phyloP scores from a whole-genome alignment of 2,888 invertebrate species.

The Argyra leucocephala region DNA sequence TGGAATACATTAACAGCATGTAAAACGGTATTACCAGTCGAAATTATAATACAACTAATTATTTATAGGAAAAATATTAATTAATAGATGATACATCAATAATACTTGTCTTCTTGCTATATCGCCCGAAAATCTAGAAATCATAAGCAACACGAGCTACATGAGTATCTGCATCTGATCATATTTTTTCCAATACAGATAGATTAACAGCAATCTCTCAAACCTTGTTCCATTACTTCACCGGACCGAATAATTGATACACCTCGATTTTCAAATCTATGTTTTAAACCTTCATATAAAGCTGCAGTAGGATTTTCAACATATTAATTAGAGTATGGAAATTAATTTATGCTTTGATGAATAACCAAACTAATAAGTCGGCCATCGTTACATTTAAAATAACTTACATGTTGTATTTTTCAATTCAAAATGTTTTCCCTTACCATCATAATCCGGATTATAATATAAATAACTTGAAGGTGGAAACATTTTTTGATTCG shows the following conservation, averaged over 20 bases:
- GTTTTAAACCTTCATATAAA: constrained; percentile 83
- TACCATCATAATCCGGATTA: constrained; percentile 34
- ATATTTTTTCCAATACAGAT: constrained; percentile 97
- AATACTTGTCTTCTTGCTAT: constrained; percentile 79
- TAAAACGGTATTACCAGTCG: constrained; percentile 2
- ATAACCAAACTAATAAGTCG: constrained; percentile 93
- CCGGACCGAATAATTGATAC: constrained; percentile 91
- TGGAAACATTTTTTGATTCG: too few species aligned
- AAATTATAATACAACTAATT: neutral
- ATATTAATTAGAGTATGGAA: constrained; percentile 79
- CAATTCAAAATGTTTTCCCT: constrained; percentile 38
- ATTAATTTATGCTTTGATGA: constrained; percentile 92
- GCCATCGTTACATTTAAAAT: constrained; percentile 98
- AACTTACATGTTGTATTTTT: constrained; percentile 86
- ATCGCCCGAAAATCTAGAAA: constrained; percentile 95
- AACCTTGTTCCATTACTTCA: constrained; percentile 93
- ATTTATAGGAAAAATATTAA: constrained; percentile 30
- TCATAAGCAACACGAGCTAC: constrained; percentile 94
- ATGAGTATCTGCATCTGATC: constrained; percentile 87
- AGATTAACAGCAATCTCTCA: constrained; percentile 94
- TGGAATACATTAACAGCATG: constrained; percentile 89
- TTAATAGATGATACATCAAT: constrained; percentile 91
- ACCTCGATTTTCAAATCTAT: constrained; percentile 96
- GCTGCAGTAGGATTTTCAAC: constrained; percentile 86
- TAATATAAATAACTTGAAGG: too few species aligned